phyloP scores from a whole-genome alignment of 2,797 vertebrate species.

The Chromobotia macracanthus region DNA sequence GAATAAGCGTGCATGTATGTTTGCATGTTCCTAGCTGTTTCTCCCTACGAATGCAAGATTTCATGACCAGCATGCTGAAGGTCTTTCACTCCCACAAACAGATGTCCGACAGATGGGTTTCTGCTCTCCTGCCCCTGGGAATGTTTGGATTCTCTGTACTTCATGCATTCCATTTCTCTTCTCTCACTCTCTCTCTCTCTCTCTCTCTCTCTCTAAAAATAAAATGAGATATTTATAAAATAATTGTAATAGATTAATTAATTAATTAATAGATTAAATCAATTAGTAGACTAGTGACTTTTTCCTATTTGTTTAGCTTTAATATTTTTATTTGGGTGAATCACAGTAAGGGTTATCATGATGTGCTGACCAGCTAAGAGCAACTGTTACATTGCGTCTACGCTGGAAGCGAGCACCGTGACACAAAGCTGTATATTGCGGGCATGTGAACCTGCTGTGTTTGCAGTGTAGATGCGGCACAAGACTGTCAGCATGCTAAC shows the following conservation, averaged over 20 bases:
- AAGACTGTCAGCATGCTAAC: background rate
- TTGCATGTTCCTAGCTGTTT: constrained; percentile 31
- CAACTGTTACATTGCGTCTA: background rate
- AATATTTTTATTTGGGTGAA: background rate
- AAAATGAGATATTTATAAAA: too few relatives aligned
- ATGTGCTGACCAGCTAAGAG: background rate
- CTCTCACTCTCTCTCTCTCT: constrained; percentile 41
- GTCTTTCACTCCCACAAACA: constrained; percentile 62
- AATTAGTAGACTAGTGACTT: too few relatives aligned
- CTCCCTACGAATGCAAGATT: constrained; percentile 60
- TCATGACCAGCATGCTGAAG: constrained; percentile 58
- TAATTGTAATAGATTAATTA: too few relatives aligned
- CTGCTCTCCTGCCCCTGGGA: constrained; percentile 61
- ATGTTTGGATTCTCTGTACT: constrained; percentile 47
- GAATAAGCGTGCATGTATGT: background rate
- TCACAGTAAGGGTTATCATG: background rate
- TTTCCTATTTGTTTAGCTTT: background rate
- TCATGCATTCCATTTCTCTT: background rate
- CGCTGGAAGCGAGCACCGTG: background rate
- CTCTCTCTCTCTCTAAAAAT: constrained; percentile 23
- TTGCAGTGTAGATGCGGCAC: background rate
- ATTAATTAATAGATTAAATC: too few relatives aligned
- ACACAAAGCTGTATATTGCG: background rate
- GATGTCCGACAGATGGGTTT: constrained; percentile 74
- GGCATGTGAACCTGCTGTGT: background rate